These are phyloP conservation scores for Microchrysa polita DNA, from an alignment of 2,888 invertebrate genomes.

Conservation along the genomic window DNA sequence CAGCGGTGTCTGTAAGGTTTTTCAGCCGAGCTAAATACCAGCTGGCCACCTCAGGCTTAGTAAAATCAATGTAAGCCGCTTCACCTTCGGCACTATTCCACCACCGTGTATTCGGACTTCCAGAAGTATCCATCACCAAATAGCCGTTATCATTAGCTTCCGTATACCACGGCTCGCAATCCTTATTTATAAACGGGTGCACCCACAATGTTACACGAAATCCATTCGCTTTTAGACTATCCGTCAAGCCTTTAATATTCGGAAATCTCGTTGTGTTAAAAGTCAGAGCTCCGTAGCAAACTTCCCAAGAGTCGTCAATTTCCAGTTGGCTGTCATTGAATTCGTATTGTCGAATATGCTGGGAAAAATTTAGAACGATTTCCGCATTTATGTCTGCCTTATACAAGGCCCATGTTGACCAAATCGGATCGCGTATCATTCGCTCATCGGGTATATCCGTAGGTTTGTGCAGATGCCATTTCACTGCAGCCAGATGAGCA, in stretches of 20 bases:
- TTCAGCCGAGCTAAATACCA: constrained; percentile 68
- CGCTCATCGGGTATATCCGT: constrained; percentile 67
- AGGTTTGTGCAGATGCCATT: constrained; percentile 70
- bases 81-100: constrained; percentile 63
- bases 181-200: constrained; percentile 85
- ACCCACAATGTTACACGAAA: constrained; percentile 85
- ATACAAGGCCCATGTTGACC: constrained; percentile 89
- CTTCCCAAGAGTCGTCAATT: constrained; percentile 90
- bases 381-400: constrained; percentile 73
- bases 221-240: constrained; percentile 71
- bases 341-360: constrained; percentile 72
- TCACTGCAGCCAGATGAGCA: constrained; percentile 71
- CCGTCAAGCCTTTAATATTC: constrained; percentile 70
- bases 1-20: constrained; percentile 69
- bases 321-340: constrained; percentile 81
- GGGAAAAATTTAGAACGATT: constrained; percentile 71
- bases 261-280: constrained; percentile 76
- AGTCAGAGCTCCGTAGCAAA: constrained; percentile 81
- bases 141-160: constrained; percentile 69
- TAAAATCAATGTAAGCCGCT: constrained; percentile 74
- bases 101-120: constrained; percentile 64
- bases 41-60: constrained; percentile 69
- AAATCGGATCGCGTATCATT: constrained; percentile 83
- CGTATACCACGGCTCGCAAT: constrained; percentile 71
- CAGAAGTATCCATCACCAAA: constrained; percentile 64